Evolutionary conservation across 1,140 invertebrate genomes (phyloP).

Genomic region (Lepidurus couesii): DNA sequence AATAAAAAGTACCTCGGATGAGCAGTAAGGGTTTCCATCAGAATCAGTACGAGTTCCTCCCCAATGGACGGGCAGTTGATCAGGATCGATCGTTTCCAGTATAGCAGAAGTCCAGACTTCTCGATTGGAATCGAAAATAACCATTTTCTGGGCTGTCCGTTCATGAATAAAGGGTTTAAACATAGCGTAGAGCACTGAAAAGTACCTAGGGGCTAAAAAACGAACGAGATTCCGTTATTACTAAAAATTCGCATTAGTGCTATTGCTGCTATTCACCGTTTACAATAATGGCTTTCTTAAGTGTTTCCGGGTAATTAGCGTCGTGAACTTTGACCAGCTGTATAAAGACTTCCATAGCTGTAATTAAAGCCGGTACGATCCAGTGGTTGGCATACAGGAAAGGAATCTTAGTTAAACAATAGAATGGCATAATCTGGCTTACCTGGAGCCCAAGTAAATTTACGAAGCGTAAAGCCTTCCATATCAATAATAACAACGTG

Average conservation of each 20-base stretch:
- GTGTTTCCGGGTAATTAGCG: conserved; percentile 43
- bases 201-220: conserved; percentile 65
- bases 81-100: conserved; percentile 58
- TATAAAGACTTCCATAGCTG: conserved; percentile 36
- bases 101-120: conserved; percentile 70
- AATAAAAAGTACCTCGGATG: conserved; percentile 25
- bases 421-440: conserved; percentile 34
- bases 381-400: not conserved
- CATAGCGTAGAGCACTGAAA: conserved; percentile 76
- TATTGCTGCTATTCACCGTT: conserved; percentile 51
- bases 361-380: not conserved
- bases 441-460: conserved; percentile 81
- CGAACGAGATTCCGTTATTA: not conserved
- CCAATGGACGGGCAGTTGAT: conserved; percentile 52
- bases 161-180: conserved; percentile 83
- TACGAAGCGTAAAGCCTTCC: conserved; percentile 71
- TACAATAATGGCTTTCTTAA: conserved; percentile 46
- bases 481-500: conserved; percentile 75
- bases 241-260: not conserved
- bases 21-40: conserved; percentile 40
- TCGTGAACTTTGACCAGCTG: conserved; percentile 46
- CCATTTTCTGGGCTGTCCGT: conserved; percentile 81
- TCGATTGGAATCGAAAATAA: conserved; percentile 68
- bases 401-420: conserved; percentile 11
- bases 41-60: conserved; percentile 44